Conservation (phyloP, 1,140 invertebrate species). For the Sminthurides bifidus region DNA sequence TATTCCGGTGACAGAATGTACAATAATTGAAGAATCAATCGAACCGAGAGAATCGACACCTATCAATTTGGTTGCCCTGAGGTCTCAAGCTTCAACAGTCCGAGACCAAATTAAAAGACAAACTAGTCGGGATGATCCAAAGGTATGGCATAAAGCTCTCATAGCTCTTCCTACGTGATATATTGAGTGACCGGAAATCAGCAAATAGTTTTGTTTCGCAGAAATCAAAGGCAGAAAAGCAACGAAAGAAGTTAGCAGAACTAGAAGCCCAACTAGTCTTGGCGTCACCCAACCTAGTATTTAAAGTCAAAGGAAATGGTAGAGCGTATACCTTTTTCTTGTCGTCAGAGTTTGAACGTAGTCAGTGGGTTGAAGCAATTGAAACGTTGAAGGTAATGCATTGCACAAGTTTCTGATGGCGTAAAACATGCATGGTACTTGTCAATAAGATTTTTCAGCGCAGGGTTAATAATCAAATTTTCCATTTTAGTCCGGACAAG, state of each 20-base stretch:
- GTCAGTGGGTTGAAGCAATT: conserved; percentile 86
- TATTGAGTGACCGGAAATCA: not conserved
- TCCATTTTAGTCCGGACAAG: conserved; percentile 35
- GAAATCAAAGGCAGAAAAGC: conserved; percentile 58
- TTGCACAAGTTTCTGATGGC: not conserved
- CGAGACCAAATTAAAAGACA: conserved; percentile 69
- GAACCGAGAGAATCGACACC: conserved; percentile 60
- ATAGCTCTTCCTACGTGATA: not conserved
- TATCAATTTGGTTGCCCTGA: conserved; percentile 67
- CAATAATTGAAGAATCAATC: conserved; percentile 43
- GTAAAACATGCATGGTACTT: not conserved
- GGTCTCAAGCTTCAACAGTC: conserved; percentile 72
- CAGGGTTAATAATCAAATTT: conserved; percentile 4
- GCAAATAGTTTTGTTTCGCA: conserved; percentile 2
- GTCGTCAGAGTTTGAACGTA: conserved; percentile 83
- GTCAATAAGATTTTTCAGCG: conserved; percentile 8
- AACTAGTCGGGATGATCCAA: conserved; percentile 49
- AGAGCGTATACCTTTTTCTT: conserved; percentile 71
- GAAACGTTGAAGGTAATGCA: conserved; percentile 54
- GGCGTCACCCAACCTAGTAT: conserved; percentile 75
- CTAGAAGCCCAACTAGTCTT: conserved; percentile 77
- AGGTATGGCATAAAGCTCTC: conserved; percentile 40
- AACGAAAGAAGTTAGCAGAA: conserved; percentile 75
- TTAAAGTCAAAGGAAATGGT: conserved; percentile 54
- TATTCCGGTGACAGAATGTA: too few relatives aligned